Evolutionary conservation across 2,113 vertebrate species (phyloP).

Genomic region (Catharus fuscescens): DNA sequence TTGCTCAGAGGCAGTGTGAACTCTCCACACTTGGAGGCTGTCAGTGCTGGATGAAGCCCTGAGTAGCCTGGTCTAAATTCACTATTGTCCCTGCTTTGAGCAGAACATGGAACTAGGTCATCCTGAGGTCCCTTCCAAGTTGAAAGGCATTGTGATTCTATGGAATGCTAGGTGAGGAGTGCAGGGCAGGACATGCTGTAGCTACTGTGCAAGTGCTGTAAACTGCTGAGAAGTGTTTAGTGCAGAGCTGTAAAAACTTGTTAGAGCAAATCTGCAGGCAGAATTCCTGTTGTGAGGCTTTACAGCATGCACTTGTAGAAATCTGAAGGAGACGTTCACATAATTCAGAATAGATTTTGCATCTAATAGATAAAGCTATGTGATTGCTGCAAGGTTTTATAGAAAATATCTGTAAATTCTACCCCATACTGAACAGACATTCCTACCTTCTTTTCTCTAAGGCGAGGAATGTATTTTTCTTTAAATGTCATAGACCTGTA

Average conservation of each 20-base stretch:
- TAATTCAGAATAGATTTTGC: not conserved
- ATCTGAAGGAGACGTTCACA: not conserved
- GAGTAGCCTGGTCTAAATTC: not conserved
- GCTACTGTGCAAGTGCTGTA: not conserved
- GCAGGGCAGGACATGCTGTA: fast-evolving
- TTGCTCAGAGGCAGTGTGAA: not conserved
- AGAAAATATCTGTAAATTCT: not conserved
- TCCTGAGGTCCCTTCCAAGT: not conserved
- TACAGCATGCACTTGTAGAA: not conserved
- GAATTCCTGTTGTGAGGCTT: not conserved
- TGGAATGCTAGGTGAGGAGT: not conserved
- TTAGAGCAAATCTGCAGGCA: not conserved
- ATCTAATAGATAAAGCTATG: not conserved
- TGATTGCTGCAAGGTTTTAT: not conserved
- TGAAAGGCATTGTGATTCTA: not conserved
- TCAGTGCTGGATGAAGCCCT: not conserved
- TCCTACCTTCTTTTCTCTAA: not conserved
- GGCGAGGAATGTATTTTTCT: not conserved
- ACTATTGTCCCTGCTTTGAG: not conserved
- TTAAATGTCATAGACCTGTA: not conserved
- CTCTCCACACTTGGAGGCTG: not conserved
- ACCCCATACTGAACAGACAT: not conserved
- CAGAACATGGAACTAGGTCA: not conserved
- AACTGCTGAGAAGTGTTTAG: not conserved
- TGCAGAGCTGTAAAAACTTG: not conserved